These are phyloP conservation scores for Coccyzus lansbergi DNA, from an alignment of 2,797 vertebrate genomes.

Conservation along the genomic window DNA sequence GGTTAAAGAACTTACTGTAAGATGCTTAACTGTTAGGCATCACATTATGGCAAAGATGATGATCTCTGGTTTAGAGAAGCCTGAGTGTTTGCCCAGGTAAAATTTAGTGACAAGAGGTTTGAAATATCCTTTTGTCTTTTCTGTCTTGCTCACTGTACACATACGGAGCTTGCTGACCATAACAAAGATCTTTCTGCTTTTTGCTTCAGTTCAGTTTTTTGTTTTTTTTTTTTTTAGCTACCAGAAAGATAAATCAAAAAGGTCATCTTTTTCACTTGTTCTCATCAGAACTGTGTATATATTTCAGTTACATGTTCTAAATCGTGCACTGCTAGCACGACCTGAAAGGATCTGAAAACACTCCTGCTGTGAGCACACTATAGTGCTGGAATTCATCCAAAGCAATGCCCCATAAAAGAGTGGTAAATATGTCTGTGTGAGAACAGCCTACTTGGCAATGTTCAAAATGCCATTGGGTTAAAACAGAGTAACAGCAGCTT, in stretches of 20 bases:
- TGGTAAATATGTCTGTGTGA: constrained; percentile 61
- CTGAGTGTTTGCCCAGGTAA: neutral
- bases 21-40: neutral
- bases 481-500: constrained; percentile 51
- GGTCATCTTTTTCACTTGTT: neutral
- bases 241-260: neutral
- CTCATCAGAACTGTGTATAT: neutral
- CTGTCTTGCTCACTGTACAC: neutral
- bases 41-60: neutral
- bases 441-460: constrained; percentile 61
- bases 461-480: constrained; percentile 51
- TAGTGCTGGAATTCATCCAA: constrained; percentile 55
- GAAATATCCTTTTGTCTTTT: neutral
- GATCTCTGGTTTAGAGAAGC: neutral
- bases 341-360: constrained; percentile 43
- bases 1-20: neutral
- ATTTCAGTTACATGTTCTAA: constrained; percentile 23
- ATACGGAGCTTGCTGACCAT: neutral
- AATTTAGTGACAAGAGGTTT: neutral
- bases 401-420: constrained; percentile 54
- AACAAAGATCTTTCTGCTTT: neutral
- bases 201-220: neutral
- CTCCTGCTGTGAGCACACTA: constrained; percentile 18
- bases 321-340: neutral
- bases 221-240: neutral